phyloP scores from a whole-genome alignment of 2,888 invertebrate species.

The Geotrupes spiniger region DNA sequence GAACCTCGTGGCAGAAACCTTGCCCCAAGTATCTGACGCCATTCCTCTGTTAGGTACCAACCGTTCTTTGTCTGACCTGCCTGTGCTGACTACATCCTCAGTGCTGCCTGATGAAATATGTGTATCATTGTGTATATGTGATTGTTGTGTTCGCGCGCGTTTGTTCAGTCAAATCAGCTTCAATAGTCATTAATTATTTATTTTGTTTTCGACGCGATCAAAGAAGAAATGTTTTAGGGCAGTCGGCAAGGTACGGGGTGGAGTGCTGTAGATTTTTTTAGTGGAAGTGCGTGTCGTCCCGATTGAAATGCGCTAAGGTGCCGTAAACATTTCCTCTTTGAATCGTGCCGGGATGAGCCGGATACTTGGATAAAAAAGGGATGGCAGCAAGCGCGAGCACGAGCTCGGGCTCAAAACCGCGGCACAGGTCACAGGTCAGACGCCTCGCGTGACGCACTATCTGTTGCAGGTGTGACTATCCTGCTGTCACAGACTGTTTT shows the following conservation, averaged over 20 bases:
- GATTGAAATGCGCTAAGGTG: slow-evolving; percentile 25
- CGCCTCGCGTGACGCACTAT: slow-evolving; percentile 53
- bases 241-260: slow-evolving; percentile 33
- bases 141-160: slow-evolving; percentile 48
- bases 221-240: slow-evolving; percentile 52
- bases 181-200: slow-evolving; percentile 20
- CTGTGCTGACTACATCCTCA: slow-evolving; percentile 52
- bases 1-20: slow-evolving; percentile 99
- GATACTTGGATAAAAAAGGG: slow-evolving; percentile 46
- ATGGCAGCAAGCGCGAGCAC: slow-evolving; percentile 30
- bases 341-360: slow-evolving; percentile 47
- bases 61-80: slow-evolving; percentile 54
- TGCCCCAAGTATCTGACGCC: slow-evolving; percentile 99
- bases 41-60: slow-evolving; percentile 97
- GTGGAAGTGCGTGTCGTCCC: slow-evolving; percentile 30
- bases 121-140: slow-evolving; percentile 51
- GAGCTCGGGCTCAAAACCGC: slow-evolving; percentile 28
- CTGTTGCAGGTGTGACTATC: slow-evolving; percentile 97
- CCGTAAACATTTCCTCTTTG: slow-evolving; percentile 52
- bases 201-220: slow-evolving; percentile 38
- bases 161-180: slow-evolving; percentile 31
- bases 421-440: slow-evolving; percentile 52
- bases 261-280: slow-evolving; percentile 33
- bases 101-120: slow-evolving; percentile 50
- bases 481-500: slow-evolving; percentile 99